Evolutionary conservation across 2,888 invertebrate species (phyloP), one percentile per base, ranked within the genome.

Genomic region (Drosophila barbarae): DNA sequence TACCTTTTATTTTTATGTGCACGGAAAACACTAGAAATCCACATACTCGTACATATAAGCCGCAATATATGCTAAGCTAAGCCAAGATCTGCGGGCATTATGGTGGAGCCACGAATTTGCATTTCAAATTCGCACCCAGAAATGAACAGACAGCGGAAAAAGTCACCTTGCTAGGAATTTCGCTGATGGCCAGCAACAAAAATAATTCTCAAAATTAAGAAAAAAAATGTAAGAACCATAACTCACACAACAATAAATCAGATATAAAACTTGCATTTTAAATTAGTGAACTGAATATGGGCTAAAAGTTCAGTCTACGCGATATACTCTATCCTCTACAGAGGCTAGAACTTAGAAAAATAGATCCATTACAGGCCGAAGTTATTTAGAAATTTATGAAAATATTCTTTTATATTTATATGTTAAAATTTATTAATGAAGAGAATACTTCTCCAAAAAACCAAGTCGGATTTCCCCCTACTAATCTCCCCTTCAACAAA

Each of bases 81-180:
- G 21, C 38, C 41, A 58, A 64, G 53, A 68, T 69, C 51, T 49
- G 30, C 38, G 28, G 42, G 41, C 56, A 46, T 59, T 56, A 54
- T 65, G 61, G 73, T 64, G 56, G 44, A 55, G 15, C 66, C n/a
- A 12, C 9, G 41, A 58, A 86, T 84, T 84, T 86, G 84, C 74
- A 84, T 84, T 84, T 76, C 72, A 86, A 86, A 84, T 86, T 83
- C 68, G 77, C 78, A 72, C 74, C 85, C 77, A 76, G 76, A 85
- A 83, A 60, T 32, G 8, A 54, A 28, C 56, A 83, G 61, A 59
- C 54, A 46, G 63, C 49, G 53, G 56, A 82, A 71, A 74, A 80
- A 84, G 78, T 84, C 85, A 85, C 86, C 84, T 84, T 86, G 86
- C 79, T 49, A 76, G 86, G 85, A 84, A 84, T 86, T 85, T 84